Evolutionary conservation across 2,888 invertebrate genomes (phyloP).

Genomic region (Leptinotarsa haldemani): DNA sequence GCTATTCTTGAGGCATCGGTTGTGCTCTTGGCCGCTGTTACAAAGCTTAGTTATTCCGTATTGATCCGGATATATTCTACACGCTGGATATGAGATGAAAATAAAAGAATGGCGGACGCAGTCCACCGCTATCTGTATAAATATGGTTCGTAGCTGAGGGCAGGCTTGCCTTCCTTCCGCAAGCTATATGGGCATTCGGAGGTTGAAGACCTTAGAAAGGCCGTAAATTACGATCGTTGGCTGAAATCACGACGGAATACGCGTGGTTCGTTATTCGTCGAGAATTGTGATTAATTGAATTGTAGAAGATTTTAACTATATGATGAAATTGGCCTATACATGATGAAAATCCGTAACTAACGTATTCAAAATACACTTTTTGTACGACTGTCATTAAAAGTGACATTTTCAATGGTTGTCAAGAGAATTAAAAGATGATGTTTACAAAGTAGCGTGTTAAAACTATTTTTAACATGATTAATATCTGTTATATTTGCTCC

Average conservation of each 20-base stretch:
- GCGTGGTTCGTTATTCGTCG: neutral
- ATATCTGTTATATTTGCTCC: no score
- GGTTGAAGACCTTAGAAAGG: slow-evolving; percentile 30
- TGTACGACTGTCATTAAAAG: no score
- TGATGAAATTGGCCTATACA: no score
- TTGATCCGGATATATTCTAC: neutral
- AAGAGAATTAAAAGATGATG: no score
- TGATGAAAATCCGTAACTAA: no score
- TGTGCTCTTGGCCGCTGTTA: neutral
- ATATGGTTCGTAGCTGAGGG: neutral
- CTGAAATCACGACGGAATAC: neutral
- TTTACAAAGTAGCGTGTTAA: no score
- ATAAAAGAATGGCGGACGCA: neutral
- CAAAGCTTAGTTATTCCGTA: neutral
- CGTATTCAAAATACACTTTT: no score
- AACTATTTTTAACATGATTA: no score
- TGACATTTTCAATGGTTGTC: no score
- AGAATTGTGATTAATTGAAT: no score
- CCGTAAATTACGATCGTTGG: slow-evolving; percentile 11
- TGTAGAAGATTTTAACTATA: no score
- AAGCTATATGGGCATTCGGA: slow-evolving; percentile 1
- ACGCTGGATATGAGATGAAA: neutral
- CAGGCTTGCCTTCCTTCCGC: neutral
- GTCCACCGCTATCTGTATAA: neutral
- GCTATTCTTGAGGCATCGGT: slow-evolving; percentile 15